Conservation (phyloP, 2,888 invertebrate species). For the Mythimna albipuncta region DNA sequence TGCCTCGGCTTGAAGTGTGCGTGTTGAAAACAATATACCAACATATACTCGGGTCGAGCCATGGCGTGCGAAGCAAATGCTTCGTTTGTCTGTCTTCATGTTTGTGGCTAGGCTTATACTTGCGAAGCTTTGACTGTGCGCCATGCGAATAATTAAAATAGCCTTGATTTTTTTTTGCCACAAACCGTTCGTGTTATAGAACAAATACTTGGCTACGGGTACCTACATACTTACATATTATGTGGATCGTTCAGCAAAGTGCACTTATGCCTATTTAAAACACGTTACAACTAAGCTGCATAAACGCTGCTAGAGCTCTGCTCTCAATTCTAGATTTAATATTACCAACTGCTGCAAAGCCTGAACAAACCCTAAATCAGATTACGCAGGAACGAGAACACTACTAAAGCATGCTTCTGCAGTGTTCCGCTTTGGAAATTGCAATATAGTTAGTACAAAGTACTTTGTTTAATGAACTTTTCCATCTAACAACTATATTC, state of each 20-base stretch:
- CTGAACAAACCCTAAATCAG: conserved; percentile 21
- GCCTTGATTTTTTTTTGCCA: no score
- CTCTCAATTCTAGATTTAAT: conserved; percentile 16
- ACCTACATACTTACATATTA: no score
- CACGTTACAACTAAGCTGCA: not conserved
- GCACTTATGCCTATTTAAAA: not conserved
- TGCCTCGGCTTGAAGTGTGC: no score
- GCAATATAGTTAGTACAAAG: not conserved
- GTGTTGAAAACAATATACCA: no score
- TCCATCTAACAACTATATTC: conserved; percentile 15
- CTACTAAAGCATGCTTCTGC: not conserved
- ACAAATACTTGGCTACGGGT: no score
- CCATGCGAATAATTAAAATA: no score
- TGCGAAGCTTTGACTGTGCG: no score
- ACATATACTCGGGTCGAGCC: no score
- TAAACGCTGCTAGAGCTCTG: not conserved
- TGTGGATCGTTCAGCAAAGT: not conserved
- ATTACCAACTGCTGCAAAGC: not conserved
- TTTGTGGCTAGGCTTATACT: no score
- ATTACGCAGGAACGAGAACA: conserved; percentile 4
- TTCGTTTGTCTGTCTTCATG: no score
- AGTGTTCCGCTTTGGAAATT: conserved; percentile 6
- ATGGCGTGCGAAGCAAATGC: no score
- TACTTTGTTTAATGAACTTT: conserved; percentile 8
- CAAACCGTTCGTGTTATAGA: no score